phyloP scores from a whole-genome alignment of 2,113 vertebrate species.

The Toxotes chatareus region DNA sequence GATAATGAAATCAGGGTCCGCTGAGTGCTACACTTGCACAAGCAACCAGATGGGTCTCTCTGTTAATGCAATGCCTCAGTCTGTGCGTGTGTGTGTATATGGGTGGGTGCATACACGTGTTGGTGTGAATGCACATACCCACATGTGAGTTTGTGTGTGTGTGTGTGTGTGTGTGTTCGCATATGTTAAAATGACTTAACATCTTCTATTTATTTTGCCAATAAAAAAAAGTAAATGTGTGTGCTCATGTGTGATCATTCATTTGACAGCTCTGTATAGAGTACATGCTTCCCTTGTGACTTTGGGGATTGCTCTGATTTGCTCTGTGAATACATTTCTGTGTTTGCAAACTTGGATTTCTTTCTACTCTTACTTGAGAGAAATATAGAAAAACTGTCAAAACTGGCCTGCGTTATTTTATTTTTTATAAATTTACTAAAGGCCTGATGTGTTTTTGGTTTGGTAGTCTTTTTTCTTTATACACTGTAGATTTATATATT shows the following conservation, averaged over 20 bases:
- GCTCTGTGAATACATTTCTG: constrained; percentile 56
- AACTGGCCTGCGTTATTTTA: background rate
- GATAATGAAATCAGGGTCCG: constrained; percentile 86
- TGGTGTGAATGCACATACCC: constrained; percentile 15
- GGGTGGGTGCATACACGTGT: constrained; percentile 46
- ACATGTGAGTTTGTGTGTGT: no score
- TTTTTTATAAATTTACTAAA: background rate
- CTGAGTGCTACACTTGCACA: constrained; percentile 80
- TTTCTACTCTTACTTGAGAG: constrained; percentile 11
- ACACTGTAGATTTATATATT: constrained; percentile 14
- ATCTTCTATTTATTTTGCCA: constrained; percentile 78
- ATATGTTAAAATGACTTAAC: constrained; percentile 74
- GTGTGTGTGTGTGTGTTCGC: constrained; percentile 31
- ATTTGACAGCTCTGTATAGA: constrained; percentile 68
- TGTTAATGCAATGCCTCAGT: constrained; percentile 73
- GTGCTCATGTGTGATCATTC: constrained; percentile 78
- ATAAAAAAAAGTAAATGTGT: constrained; percentile 70
- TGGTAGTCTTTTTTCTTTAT: constrained; percentile 2
- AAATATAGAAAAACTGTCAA: background rate
- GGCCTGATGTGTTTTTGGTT: background rate
- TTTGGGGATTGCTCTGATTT: constrained; percentile 65
- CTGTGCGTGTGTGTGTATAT: constrained; percentile 27
- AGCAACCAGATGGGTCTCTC: constrained; percentile 81
- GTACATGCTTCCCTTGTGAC: constrained; percentile 64
- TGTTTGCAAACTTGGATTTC: constrained; percentile 16